phyloP scores from a whole-genome alignment of 2,113 vertebrate species.

The Callaeas wilsoni region DNA sequence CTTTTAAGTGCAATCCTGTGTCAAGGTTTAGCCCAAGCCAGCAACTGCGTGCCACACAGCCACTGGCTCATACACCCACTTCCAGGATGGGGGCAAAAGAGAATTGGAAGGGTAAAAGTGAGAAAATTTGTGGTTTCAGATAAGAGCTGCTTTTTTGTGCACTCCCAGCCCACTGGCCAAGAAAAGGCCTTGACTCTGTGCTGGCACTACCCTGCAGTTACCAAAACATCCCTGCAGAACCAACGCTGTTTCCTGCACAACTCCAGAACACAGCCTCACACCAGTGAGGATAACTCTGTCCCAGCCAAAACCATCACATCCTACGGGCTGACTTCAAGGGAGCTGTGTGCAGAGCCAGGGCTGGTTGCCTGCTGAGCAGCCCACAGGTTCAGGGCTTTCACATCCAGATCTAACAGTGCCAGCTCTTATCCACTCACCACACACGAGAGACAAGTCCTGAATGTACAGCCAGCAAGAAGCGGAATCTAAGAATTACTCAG shows the following conservation, averaged over 20 bases:
- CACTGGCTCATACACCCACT: not conserved
- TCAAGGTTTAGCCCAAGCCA: not conserved
- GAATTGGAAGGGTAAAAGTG: not conserved
- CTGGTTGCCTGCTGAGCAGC: not conserved
- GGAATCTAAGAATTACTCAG: not conserved
- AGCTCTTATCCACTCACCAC: not conserved
- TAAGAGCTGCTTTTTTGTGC: not conserved
- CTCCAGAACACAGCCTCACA: not conserved
- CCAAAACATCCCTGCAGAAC: not conserved
- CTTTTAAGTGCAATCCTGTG: not conserved
- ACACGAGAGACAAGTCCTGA: not conserved
- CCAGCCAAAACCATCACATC: not conserved
- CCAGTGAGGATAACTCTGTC: not conserved
- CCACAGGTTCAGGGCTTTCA: not conserved
- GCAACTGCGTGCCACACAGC: not conserved
- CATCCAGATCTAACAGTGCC: not conserved
- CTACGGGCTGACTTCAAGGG: not conserved
- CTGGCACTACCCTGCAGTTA: not conserved
- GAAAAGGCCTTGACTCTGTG: not conserved
- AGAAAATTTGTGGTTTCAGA: not conserved
- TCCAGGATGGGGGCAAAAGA: not conserved
- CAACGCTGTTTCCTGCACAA: not conserved
- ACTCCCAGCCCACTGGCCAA: not conserved
- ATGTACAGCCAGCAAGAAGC: not conserved
- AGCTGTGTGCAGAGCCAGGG: not conserved